These are phyloP conservation scores for Drosophila melanica DNA, from an alignment of 1,140 invertebrate species.

Conservation along the genomic window DNA sequence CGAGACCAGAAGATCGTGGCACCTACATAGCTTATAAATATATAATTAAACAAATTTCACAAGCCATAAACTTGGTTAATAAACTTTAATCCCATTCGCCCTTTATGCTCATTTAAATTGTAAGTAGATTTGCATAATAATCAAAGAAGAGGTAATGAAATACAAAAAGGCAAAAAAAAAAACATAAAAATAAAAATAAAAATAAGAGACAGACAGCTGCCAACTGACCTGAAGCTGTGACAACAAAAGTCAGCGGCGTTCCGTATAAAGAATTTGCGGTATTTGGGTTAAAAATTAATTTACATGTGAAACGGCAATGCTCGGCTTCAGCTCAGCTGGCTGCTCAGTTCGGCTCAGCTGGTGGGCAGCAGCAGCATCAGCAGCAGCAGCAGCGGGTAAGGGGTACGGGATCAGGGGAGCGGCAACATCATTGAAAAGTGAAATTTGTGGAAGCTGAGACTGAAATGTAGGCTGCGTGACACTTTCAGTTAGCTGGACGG, in stretches of 20 bases:
- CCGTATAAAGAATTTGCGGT: slow-evolving; percentile 78
- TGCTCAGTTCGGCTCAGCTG: slow-evolving; percentile 1
- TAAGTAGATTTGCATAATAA: slow-evolving; percentile 78
- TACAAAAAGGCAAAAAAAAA: slow-evolving; percentile 8
- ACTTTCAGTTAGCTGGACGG: slow-evolving; percentile 70
- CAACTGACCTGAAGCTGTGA: slow-evolving; percentile 45
- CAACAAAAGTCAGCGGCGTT: slow-evolving; percentile 30
- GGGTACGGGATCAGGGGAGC: no score
- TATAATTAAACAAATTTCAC: slow-evolving; percentile 63
- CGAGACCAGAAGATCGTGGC: slow-evolving; percentile 39
- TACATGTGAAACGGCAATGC: slow-evolving; percentile 72
- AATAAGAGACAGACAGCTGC: slow-evolving; percentile 26
- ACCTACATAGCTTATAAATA: slow-evolving; percentile 22
- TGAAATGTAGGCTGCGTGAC: slow-evolving; percentile 80
- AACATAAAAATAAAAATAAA: slow-evolving; percentile 23
- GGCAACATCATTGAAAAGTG: slow-evolving; percentile 79
- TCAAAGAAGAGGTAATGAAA: slow-evolving; percentile 46
- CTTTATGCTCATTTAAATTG: slow-evolving; percentile 72
- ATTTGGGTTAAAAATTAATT: slow-evolving; percentile 84
- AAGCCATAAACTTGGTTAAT: slow-evolving; percentile 71
- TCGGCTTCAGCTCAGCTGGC: background rate
- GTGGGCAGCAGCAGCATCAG: background rate
- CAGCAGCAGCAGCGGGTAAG: background rate
- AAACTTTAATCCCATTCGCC: slow-evolving; percentile 63
- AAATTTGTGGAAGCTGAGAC: slow-evolving; percentile 65